A percentile compares a stretch with the other conserved stretches of the same genome.
These are phyloP conservation scores for cattle (Bos taurus) DNA, from an alignment of 2,113 vertebrate genomes.

Conservation along the genomic window ARS-UCD2.0 NC_037351.1:40708001-40708500, in stretches of 20 bases:
- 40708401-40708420: not conserved
- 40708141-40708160: not conserved
- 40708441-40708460: not conserved
- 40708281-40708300: not conserved
- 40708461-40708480: not conserved
- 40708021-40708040: not conserved
- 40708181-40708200: not conserved
- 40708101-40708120: not conserved
- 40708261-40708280: not conserved
- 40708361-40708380: not conserved
- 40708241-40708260: not conserved
- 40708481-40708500: not conserved
- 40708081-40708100: not conserved
- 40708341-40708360: not conserved
- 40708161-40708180: not conserved
- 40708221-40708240: not conserved
- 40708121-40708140: not conserved
- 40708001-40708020: not conserved
- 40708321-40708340: not conserved
- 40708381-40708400: not conserved
- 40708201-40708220: not conserved
- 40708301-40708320: not conserved
- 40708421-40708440: not conserved
- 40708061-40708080: not conserved
- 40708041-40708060: not conserved